Percentiles rank a stretch among this genome's conserved stretches.
Evolutionary conservation across 2,888 invertebrate genomes (phyloP).

Genomic region (Mechanitis mazaeus): DNA sequence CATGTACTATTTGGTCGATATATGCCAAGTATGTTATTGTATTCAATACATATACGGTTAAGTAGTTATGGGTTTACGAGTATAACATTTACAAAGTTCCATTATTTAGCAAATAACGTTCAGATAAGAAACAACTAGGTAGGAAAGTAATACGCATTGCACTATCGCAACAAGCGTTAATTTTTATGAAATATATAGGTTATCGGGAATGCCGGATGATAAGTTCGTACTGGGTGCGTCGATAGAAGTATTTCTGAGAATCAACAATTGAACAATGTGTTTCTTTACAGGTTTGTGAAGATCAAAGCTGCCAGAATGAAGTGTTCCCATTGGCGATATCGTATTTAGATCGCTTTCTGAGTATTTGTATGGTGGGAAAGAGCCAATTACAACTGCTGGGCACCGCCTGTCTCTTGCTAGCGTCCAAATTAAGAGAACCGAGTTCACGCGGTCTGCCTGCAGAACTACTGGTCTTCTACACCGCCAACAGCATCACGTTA

Average conservation of each 20-base stretch:
- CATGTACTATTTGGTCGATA: no score
- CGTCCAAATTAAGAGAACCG: constrained; percentile 94
- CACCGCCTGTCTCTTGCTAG: constrained; percentile 92
- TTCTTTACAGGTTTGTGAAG: constrained; percentile 89
- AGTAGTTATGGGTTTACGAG: constrained; percentile 1
- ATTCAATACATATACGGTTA: no score
- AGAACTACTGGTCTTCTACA: constrained; percentile 91
- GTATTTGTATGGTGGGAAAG: constrained; percentile 87
- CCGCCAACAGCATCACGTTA: constrained; percentile 93
- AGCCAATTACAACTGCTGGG: constrained; percentile 94
- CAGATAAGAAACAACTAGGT: constrained; percentile 40
- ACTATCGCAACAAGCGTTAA: constrained; percentile 62
- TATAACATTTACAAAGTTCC: constrained; percentile 10
- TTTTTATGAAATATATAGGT: constrained; percentile 65
- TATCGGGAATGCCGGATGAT: constrained; percentile 72
- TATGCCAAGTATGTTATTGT: no score
- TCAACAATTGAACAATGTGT: constrained; percentile 15
- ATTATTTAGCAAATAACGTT: constrained; percentile 29
- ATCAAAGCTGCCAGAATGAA: constrained; percentile 93
- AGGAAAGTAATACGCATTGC: constrained; percentile 56
- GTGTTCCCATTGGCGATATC: constrained; percentile 95
- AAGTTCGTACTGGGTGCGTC: constrained; percentile 52
- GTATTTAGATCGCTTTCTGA: constrained; percentile 95
- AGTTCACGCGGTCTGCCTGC: constrained; percentile 83
- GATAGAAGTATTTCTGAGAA: constrained; percentile 38